Evolutionary conservation across 2,113 vertebrate species (phyloP), one percentile per base, ranked within the genome.

Genomic region (Oncorhynchus clarkii): DNA sequence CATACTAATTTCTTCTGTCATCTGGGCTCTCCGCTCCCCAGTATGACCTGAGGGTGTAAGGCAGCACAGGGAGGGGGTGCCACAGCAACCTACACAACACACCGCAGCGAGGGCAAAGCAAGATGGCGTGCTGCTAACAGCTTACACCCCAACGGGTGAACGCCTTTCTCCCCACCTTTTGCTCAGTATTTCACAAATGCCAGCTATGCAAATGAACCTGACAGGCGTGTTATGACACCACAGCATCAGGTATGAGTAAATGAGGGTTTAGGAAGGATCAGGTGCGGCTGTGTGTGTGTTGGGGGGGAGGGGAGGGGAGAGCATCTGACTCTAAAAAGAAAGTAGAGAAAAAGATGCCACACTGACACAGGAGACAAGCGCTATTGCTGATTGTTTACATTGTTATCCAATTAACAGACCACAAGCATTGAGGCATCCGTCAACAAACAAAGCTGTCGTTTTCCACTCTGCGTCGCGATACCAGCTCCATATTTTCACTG

Each of bases 381-480:
- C 95, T 96, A 95, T 96, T 94, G 95, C 95, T 96, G 96, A 97
- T 96, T 98, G 96, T 99, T 99, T 98, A 98, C 96, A 97, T 94
- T 97, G 94, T 96, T 96, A 96, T 95, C 95, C 96, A 98, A 99
- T 99, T 99, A 99, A 96, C 92, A 94, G 95, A 97, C 94, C 95
- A 96, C 95, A 95, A 95, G 94, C 95, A 91, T 84, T 89, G 94
- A 93, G 95, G 91, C 96, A 97, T 98, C 96, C 97, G 97, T 98
- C 96, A 98, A 98, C 95, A 98, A 97, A 98, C 96, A 96, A 96
- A 98, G 95, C 95, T 98, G 94, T 94, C 95, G 95, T 95, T 95
- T 95, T 95, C 60, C 77, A 93, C 92, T 93, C 92, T 94, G 14
- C 51, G 5, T 54, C 51, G 51, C 5, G 3, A 54, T 54, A 54